Percentiles rank a stretch among this genome's conserved stretches.
Evolutionary conservation across 2,113 vertebrate species (phyloP).

Genomic region (Hemicordylus capensis): DNA sequence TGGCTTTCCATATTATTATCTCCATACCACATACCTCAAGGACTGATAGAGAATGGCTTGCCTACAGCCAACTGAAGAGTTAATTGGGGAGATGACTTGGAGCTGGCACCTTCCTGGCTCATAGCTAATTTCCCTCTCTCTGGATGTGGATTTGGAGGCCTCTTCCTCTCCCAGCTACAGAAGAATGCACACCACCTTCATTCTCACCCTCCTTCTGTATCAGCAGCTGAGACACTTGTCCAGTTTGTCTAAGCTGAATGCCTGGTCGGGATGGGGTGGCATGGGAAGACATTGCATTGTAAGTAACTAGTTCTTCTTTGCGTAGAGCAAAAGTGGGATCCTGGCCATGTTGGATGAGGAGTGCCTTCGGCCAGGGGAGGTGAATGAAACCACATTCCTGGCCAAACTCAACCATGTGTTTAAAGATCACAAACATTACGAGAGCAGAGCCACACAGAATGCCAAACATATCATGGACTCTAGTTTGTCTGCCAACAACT

Average conservation of each 20-base stretch:
- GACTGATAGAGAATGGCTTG: neutral
- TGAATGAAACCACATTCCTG: conserved; percentile 80
- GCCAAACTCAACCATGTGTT: conserved; percentile 76
- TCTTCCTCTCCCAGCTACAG: too few species aligned
- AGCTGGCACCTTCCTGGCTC: neutral
- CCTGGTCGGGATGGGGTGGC: accelerated
- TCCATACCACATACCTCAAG: too few species aligned
- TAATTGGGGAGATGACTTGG: neutral
- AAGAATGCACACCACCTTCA: neutral
- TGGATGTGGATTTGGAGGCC: neutral
- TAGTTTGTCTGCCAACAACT: conserved; percentile 66
- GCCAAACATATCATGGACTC: conserved; percentile 63
- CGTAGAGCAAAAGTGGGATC: conserved; percentile 74
- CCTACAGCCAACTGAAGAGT: neutral
- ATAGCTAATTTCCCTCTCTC: neutral
- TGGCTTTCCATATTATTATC: too few species aligned
- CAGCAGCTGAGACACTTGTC: neutral
- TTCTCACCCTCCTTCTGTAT: neutral
- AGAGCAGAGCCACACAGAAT: conserved; percentile 79
- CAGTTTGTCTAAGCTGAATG: neutral
- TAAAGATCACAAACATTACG: conserved; percentile 70
- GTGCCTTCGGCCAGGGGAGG: conserved; percentile 78
- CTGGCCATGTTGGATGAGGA: conserved; percentile 84
- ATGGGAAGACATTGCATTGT: neutral
- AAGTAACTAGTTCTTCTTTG: accelerated